Percentiles rank a stretch among this genome's conserved stretches.
These are phyloP conservation scores for Otolemur crassicaudatus DNA, from an alignment of 2,797 vertebrate genomes.

Conservation along the genomic window DNA sequence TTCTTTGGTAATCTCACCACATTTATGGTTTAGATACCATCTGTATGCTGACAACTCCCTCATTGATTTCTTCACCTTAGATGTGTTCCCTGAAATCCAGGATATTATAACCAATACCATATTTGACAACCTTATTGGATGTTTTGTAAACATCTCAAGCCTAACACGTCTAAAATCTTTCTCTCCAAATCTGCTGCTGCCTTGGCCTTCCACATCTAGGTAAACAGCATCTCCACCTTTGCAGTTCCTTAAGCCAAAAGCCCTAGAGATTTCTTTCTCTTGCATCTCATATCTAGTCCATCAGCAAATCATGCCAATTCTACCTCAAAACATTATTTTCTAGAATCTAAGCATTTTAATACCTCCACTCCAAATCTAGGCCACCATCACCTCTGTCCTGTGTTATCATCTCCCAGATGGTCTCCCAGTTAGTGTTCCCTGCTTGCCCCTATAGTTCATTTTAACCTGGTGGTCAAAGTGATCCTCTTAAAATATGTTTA, in stretches of 20 bases:
- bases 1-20: background rate
- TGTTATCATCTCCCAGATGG: background rate
- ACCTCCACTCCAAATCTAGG: background rate
- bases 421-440: background rate
- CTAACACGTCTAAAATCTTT: background rate
- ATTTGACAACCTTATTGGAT: background rate
- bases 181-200: background rate
- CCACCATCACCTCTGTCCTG: background rate
- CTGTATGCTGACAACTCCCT: background rate
- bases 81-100: background rate
- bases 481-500: background rate
- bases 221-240: background rate
- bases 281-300: background rate
- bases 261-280: background rate
- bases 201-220: background rate
- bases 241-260: background rate
- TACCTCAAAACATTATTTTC: slow-evolving; percentile 16
- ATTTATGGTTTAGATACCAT: background rate
- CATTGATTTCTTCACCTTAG: slow-evolving; percentile 35
- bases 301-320: slow-evolving; percentile 6
- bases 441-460: background rate
- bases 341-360: slow-evolving; percentile 9
- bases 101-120: background rate
- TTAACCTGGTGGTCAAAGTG: background rate
- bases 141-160: slow-evolving; percentile 12